Evolutionary conservation across 2,888 invertebrate genomes (phyloP), one percentile per base, ranked within the genome.

Genomic region (Microplitis deprimator): DNA sequence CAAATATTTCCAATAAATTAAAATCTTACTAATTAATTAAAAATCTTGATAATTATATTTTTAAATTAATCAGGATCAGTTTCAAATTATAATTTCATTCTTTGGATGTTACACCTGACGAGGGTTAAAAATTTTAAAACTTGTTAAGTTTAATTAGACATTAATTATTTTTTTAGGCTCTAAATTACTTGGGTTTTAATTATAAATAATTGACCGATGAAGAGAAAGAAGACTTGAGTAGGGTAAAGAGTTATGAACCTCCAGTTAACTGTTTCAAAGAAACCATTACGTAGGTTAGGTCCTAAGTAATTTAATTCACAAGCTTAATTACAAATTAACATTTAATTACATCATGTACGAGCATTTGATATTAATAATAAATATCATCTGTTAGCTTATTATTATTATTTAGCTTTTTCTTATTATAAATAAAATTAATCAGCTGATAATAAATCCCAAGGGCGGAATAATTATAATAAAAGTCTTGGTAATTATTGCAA

Each of bases 1-100:
- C 10, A 41, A 41, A 41, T 41, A 41, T 41, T 64, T 64, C 16
- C 7, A 64, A n/a, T 60, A n/a, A 60, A 60, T n/a, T 59, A 59
- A 59, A 59, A 59, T 29, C 29, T 29, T 29, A 29, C 29, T 29
- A 75, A 80, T 79, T 77, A 80, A 77, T 76, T 74, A 77, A 79
- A 68, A 74, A 70, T 60, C 70, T 29, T 29, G 29, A 29, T 29
- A 29, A 29, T 29, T 29, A 29, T 4, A 6, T 60, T 60, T 60
- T 60, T 60, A 60, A 29, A 29, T 29, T 3, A 20, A 1, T 20
- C 20, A 4, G 29, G 29, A 29, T 29, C 29, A 29, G 29, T 29
- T 29, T 29, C 4, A 29, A 29, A 29, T 29, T 29, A 29, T 29
- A 29, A 29, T 29, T 29, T 4, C 29, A 3, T 3, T 29, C 29